These are phyloP conservation scores for Nipponia nippon DNA, from an alignment of 2,113 vertebrate genomes.

Conservation along the genomic window DNA sequence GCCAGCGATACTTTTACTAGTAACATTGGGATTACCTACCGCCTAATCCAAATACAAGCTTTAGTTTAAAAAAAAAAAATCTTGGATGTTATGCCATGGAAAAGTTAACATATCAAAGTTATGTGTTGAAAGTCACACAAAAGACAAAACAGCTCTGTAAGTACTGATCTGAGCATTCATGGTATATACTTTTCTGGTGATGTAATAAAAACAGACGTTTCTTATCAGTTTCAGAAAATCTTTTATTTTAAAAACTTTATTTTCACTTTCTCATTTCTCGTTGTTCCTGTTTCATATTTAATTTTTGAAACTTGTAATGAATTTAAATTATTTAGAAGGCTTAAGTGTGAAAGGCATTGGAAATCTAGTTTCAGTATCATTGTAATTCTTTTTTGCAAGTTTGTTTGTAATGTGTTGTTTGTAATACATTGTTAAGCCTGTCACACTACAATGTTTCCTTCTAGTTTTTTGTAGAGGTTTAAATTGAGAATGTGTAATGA, in stretches of 20 bases:
- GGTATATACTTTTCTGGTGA: background rate
- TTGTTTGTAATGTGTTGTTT: background rate
- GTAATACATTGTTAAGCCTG: background rate
- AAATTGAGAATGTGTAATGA: background rate
- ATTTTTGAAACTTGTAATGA: background rate
- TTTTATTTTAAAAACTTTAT: background rate
- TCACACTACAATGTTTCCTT: background rate
- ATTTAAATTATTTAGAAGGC: background rate
- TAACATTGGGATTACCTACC: background rate
- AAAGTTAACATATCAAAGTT: background rate
- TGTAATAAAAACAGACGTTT: background rate
- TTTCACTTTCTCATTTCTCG: background rate
- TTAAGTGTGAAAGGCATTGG: background rate
- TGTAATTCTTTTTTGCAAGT: background rate
- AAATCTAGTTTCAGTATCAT: background rate
- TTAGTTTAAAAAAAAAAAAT: background rate
- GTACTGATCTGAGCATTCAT: background rate
- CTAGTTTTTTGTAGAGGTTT: background rate
- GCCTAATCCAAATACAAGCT: background rate
- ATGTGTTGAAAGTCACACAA: background rate
- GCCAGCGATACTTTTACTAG: background rate
- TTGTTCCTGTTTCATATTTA: background rate
- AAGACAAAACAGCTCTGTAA: background rate
- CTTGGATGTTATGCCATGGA: background rate
- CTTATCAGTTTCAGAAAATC: background rate